These are phyloP conservation scores for Rhimphoctona megacephalus DNA, from an alignment of 2,888 invertebrate species.

Conservation along the genomic window DNA sequence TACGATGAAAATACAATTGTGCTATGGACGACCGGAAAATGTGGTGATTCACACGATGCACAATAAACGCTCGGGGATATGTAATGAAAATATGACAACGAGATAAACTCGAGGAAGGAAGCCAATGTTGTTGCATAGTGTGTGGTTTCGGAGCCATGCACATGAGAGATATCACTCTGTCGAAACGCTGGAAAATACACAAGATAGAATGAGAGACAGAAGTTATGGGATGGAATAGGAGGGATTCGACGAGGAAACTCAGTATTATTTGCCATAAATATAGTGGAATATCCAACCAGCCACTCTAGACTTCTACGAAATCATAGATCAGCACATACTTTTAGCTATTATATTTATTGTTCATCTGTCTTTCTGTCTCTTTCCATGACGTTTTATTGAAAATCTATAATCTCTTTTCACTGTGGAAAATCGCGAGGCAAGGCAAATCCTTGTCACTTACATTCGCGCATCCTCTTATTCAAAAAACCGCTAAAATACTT, in stretches of 20 bases:
- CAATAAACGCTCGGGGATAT: background rate
- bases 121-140: background rate
- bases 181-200: slow-evolving; percentile 31
- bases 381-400: slow-evolving; percentile 12
- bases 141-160: slow-evolving; percentile 3
- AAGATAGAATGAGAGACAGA: slow-evolving; percentile 14
- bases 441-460: slow-evolving; percentile 25
- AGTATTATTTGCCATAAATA: slow-evolving; percentile 46
- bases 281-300: slow-evolving; percentile 42
- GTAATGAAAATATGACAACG: slow-evolving; percentile 21
- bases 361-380: slow-evolving; percentile 47
- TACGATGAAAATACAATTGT: slow-evolving; percentile 13
- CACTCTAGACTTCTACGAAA: slow-evolving; percentile 20
- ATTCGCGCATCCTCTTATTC: background rate
- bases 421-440: background rate
- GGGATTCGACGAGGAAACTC: slow-evolving; percentile 1
- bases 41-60: slow-evolving; percentile 18
- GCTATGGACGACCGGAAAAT: background rate
- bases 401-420: slow-evolving; percentile 51
- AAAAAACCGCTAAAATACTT: background rate
- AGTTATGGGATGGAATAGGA: background rate
- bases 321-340: slow-evolving; percentile 55
- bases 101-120: slow-evolving; percentile 28
- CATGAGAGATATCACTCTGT: slow-evolving; percentile 21
- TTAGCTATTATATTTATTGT: slow-evolving; percentile 42